Conservation (phyloP, 2,797 vertebrate species). For the Falco biarmicus region DNA sequence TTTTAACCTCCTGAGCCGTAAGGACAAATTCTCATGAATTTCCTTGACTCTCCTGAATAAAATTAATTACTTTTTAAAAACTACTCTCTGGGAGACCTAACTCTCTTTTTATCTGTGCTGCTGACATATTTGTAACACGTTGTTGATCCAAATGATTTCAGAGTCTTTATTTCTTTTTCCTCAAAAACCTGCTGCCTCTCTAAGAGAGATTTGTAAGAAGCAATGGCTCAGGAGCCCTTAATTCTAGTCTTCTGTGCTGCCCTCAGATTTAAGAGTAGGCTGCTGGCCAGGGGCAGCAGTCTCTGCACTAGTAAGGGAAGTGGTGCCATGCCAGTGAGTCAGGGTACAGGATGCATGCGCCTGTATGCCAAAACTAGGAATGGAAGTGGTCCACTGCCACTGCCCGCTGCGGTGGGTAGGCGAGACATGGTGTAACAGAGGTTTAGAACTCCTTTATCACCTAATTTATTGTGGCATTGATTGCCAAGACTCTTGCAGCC, state of each 20-base stretch:
- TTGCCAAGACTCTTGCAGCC: neutral
- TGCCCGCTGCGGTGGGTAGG: neutral
- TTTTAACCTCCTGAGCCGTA: neutral
- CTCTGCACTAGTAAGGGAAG: neutral
- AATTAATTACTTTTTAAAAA: slow-evolving; percentile 19
- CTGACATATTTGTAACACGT: neutral
- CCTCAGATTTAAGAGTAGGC: neutral
- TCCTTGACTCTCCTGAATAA: neutral
- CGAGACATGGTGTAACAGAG: neutral
- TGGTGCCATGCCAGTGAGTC: neutral
- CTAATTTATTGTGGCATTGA: neutral
- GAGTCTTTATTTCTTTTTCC: neutral
- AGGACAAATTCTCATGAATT: neutral
- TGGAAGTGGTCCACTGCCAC: neutral
- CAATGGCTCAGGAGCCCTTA: neutral
- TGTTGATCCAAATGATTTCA: neutral
- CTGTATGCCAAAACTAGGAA: neutral
- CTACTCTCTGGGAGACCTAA: neutral
- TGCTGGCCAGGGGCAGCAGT: neutral
- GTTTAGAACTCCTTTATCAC: neutral
- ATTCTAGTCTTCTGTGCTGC: neutral
- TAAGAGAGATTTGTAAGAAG: neutral
- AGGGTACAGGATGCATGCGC: neutral
- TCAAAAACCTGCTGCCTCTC: neutral
- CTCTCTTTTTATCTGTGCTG: neutral